Percentiles rank a stretch among this genome's conserved stretches.
These are phyloP conservation scores for Eriocheir sinensis DNA, from an alignment of 1,140 invertebrate species.

Conservation along the genomic window DNA sequence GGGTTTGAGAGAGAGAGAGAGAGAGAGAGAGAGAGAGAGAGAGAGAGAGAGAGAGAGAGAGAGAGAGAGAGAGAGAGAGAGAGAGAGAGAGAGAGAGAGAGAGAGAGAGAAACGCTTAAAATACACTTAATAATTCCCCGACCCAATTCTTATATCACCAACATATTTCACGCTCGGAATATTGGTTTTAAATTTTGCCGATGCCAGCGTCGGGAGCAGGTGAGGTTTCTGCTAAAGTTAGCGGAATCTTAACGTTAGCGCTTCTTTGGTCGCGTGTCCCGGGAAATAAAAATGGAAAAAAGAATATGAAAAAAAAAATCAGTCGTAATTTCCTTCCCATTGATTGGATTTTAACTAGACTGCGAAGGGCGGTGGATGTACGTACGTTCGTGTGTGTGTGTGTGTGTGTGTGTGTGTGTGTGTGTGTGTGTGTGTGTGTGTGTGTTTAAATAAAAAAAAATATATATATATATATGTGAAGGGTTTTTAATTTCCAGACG, in stretches of 20 bases:
- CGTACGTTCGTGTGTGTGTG: no score
- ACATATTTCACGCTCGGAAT: background rate
- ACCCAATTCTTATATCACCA: constrained; percentile 4
- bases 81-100: constrained; percentile 14
- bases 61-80: constrained; percentile 14
- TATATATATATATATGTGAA: no score
- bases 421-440: no score
- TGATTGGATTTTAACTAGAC: constrained; percentile 9
- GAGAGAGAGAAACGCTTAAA: no score
- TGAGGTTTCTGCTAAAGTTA: background rate
- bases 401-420: no score
- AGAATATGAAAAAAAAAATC: background rate
- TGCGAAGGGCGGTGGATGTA: background rate
- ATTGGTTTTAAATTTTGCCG: constrained; percentile 25
- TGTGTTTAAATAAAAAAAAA: no score
- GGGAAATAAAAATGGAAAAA: background rate
- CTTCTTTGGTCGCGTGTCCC: background rate
- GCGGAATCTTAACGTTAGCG: background rate
- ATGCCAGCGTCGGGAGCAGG: background rate
- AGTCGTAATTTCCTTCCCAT: background rate
- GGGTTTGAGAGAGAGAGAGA: background rate
- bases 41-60: constrained; percentile 14
- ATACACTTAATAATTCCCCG: background rate
- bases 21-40: constrained; percentile 14
- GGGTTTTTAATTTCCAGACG: no score